A percentile compares a stretch with the other conserved stretches of the same genome.
Conservation (phyloP, 2,797 vertebrate genomes). For the Alca torda region DNA sequence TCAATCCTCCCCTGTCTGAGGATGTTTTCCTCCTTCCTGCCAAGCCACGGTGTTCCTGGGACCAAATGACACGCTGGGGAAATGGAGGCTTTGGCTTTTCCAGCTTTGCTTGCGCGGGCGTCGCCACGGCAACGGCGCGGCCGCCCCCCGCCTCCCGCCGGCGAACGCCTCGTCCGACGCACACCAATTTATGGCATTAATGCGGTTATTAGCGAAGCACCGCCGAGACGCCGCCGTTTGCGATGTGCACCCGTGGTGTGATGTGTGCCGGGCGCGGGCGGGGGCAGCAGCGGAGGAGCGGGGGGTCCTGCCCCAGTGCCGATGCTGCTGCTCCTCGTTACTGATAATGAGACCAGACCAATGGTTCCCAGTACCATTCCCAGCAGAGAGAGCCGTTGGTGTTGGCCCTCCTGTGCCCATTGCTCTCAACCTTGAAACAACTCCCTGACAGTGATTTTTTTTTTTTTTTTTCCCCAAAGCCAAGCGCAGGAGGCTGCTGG, state of each 20-base stretch:
- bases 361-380: rapidly evolving
- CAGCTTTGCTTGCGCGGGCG: slow-evolving; percentile 38
- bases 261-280: rapidly evolving
- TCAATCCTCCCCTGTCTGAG: rapidly evolving
- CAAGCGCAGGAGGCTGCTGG: not conserved
- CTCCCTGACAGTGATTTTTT: not conserved
- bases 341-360: rapidly evolving
- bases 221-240: rapidly evolving
- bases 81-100: slow-evolving; percentile 13
- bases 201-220: rapidly evolving
- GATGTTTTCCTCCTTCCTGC: not conserved
- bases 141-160: not conserved
- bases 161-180: not conserved
- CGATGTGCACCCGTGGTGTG: rapidly evolving
- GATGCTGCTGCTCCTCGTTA: not conserved
- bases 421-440: not conserved
- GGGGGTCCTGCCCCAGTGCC: rapidly evolving
- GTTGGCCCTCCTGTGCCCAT: rapidly evolving
- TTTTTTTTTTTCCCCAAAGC: not conserved
- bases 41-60: not conserved
- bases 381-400: rapidly evolving
- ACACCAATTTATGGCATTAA: not conserved
- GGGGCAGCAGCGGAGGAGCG: rapidly evolving
- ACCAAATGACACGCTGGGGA: not conserved
- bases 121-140: slow-evolving; percentile 55